Evolutionary conservation across 2,113 vertebrate genomes (phyloP).

Genomic region (Lophochroa leadbeateri): DNA sequence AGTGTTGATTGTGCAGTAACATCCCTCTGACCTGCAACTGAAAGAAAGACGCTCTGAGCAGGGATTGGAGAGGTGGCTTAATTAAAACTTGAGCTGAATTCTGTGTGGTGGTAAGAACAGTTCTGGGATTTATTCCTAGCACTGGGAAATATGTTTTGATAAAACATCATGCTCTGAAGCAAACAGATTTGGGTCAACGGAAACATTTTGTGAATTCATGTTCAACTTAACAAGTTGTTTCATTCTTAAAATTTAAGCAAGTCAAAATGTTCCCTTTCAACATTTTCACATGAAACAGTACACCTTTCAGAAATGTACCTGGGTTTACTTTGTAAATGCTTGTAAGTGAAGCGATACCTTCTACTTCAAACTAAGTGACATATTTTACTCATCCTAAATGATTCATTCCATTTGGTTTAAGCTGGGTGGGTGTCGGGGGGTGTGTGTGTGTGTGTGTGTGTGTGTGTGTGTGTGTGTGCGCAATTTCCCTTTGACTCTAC

Average conservation of each 20-base stretch:
- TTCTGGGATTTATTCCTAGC: background rate
- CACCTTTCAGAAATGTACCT: slow-evolving; percentile 22
- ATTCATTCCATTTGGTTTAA: background rate
- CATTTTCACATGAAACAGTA: background rate
- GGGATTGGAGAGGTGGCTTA: background rate
- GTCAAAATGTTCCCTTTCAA: slow-evolving; percentile 42
- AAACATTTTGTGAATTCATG: slow-evolving; percentile 24
- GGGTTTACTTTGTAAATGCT: background rate
- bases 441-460: too few relatives aligned
- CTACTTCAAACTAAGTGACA: background rate
- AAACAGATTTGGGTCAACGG: slow-evolving; percentile 60
- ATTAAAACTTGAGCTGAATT: background rate
- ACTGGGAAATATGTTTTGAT: background rate
- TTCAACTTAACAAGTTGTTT: slow-evolving; percentile 36
- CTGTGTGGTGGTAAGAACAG: background rate
- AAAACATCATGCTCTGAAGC: background rate
- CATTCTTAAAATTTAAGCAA: slow-evolving; percentile 36
- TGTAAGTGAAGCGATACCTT: slow-evolving; percentile 19
- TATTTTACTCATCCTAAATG: background rate
- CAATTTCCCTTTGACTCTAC: background rate
- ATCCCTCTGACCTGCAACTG: background rate
- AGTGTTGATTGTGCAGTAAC: background rate
- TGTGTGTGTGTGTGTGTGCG: too few relatives aligned
- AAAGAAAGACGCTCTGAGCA: background rate
- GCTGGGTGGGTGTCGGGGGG: rapidly evolving